Evolutionary conservation across 2,888 invertebrate species (phyloP).

Genomic region (Alcis repandata): DNA sequence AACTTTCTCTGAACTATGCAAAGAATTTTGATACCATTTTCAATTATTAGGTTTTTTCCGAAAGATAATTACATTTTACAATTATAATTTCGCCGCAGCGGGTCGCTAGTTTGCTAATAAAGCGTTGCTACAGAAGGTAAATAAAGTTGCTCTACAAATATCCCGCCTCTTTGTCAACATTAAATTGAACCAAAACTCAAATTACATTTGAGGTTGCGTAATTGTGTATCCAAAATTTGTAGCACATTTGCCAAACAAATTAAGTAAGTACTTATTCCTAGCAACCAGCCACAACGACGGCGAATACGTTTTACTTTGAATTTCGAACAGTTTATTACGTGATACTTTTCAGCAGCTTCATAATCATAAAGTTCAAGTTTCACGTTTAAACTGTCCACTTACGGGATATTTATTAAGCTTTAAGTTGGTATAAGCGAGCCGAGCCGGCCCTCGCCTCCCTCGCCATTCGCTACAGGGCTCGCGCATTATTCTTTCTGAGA

Average conservation of each 20-base stretch:
- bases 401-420: slow-evolving; percentile 55
- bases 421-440: slow-evolving; percentile 50
- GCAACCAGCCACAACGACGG: slow-evolving; percentile 10
- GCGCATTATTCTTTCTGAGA: slow-evolving; percentile 70
- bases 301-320: slow-evolving; percentile 25
- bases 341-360: slow-evolving; percentile 45
- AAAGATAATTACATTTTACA: too few relatives aligned
- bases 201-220: slow-evolving; percentile 45
- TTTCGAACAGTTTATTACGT: slow-evolving; percentile 34
- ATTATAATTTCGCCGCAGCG: too few relatives aligned
- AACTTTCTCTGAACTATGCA: too few relatives aligned
- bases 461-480: slow-evolving; percentile 40
- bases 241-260: slow-evolving; percentile 47
- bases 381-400: slow-evolving; percentile 50
- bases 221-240: slow-evolving; percentile 46
- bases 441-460: slow-evolving; percentile 41
- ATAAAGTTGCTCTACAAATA: slow-evolving; percentile 38
- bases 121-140: slow-evolving; percentile 6
- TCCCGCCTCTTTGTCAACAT: slow-evolving; percentile 49
- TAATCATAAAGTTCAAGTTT: slow-evolving; percentile 49
- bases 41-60: too few relatives aligned
- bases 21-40: too few relatives aligned
- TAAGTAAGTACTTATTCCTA: slow-evolving; percentile 24
- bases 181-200: slow-evolving; percentile 52
- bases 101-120: background rate